These are phyloP conservation scores for Rhagologus leucostigma DNA, from an alignment of 2,113 vertebrate genomes.

Conservation along the genomic window DNA sequence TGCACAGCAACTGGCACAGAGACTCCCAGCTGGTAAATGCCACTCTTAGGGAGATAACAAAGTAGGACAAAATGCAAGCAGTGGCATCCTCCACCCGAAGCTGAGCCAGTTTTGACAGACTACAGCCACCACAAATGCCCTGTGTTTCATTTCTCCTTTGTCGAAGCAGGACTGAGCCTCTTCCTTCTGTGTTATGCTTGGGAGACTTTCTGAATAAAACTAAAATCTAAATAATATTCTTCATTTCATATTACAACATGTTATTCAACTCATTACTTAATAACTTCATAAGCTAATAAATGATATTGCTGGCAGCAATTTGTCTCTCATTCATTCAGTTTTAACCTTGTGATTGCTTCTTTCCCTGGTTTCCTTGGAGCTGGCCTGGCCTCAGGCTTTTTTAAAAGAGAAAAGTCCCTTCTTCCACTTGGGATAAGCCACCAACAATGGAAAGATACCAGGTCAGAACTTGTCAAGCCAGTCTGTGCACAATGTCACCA, in stretches of 20 bases:
- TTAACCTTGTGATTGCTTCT: background rate
- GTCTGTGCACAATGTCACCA: background rate
- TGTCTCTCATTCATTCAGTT: background rate
- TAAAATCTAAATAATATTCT: background rate
- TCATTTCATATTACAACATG: background rate
- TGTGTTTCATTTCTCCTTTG: background rate
- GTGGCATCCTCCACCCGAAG: rapidly evolving
- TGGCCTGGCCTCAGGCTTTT: background rate
- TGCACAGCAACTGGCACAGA: background rate
- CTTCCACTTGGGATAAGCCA: background rate
- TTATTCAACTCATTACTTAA: background rate
- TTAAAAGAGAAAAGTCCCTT: background rate
- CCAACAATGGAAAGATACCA: background rate
- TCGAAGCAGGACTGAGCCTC: background rate
- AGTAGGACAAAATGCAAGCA: background rate
- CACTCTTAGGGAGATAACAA: background rate
- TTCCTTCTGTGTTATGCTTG: rapidly evolving
- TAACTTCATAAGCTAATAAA: background rate
- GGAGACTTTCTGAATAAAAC: background rate
- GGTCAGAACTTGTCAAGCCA: background rate
- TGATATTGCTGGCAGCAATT: background rate
- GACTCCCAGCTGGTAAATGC: background rate
- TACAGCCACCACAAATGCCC: background rate
- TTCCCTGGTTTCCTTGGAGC: background rate
- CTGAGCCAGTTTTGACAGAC: rapidly evolving